Conservation (phyloP, 1,140 invertebrate species). For the Steinernema feltiae region DNA sequence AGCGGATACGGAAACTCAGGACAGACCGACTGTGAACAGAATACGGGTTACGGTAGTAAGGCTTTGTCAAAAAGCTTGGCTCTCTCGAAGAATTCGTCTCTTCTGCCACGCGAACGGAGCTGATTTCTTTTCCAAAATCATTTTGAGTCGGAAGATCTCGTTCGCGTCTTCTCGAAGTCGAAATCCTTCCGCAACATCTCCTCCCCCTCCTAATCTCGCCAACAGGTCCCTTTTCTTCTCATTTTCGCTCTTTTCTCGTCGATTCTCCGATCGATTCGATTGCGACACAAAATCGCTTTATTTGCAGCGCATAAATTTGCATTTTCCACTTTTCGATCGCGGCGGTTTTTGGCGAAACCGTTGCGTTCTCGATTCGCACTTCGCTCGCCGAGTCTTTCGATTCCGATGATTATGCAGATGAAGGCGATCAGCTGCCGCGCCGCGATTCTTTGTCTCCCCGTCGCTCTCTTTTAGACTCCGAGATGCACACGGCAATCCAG, state of each 20-base stretch:
- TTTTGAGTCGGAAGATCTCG: no score
- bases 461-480: not conserved
- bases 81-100: no score
- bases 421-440: not conserved
- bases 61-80: no score
- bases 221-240: not conserved
- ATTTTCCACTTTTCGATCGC: not conserved
- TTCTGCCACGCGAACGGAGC: no score
- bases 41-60: no score
- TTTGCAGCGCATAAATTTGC: not conserved
- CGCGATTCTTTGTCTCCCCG: not conserved
- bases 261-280: not conserved
- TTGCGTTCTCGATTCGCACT: no score
- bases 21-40: no score
- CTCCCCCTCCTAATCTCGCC: not conserved
- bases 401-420: not conserved
- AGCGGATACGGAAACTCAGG: no score
- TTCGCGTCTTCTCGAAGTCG: not conserved
- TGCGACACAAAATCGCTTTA: not conserved
- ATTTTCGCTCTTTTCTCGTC: not conserved
- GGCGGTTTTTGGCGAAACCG: not conserved
- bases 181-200: not conserved
- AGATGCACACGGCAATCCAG: not conserved
- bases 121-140: no score
- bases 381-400: no score